Percentiles rank a stretch among this genome's conserved stretches.
Conservation (phyloP, 2,797 vertebrate genomes). For the Moxostoma hubbsi region DNA sequence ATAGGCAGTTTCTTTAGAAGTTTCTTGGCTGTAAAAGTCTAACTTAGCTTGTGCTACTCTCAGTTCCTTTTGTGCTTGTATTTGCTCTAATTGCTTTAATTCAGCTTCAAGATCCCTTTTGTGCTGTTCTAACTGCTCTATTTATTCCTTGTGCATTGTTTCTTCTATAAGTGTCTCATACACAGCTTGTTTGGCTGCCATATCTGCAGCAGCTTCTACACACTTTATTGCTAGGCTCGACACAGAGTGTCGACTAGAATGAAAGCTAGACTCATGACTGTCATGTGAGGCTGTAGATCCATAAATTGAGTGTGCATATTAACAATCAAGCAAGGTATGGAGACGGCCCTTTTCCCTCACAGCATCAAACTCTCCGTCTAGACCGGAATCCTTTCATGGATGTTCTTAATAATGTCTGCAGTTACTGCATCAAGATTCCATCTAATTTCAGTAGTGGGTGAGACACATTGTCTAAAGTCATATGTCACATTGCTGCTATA, state of each 20-base stretch:
- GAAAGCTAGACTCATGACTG: neutral
- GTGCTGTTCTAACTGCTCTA: neutral
- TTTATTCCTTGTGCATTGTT: neutral
- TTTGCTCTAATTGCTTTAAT: no score
- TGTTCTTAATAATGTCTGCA: constrained; percentile 19
- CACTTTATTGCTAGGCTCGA: neutral
- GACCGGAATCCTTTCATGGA: constrained; percentile 36
- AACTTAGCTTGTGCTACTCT: no score
- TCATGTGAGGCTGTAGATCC: no score
- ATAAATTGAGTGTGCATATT: no score
- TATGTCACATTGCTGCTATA: neutral
- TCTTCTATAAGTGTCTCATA: neutral
- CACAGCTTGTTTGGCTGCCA: neutral
- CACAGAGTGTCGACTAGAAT: neutral
- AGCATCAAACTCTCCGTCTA: constrained; percentile 31
- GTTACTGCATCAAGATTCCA: constrained; percentile 33
- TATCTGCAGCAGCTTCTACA: neutral
- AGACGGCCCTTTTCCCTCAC: no score
- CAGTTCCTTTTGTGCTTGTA: no score
- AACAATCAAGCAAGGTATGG: no score
- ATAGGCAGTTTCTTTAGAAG: neutral
- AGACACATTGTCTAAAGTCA: constrained; percentile 4
- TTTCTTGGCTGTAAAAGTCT: neutral
- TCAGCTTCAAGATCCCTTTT: neutral
- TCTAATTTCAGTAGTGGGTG: constrained; percentile 10